These are phyloP conservation scores for Epinephelus moara DNA, from an alignment of 2,113 vertebrate species.

Conservation along the genomic window DNA sequence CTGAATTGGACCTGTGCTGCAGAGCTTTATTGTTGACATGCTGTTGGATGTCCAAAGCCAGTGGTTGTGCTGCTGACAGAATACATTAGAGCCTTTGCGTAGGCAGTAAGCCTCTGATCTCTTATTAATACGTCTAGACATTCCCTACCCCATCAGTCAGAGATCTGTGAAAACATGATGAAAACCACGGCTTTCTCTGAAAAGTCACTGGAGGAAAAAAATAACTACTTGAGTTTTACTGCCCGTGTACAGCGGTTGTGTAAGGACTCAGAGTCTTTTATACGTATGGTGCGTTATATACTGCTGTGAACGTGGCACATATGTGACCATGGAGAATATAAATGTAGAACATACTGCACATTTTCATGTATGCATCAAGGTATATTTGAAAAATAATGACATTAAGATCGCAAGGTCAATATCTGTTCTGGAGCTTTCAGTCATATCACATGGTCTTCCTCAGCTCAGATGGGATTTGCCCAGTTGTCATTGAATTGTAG, in stretches of 20 bases:
- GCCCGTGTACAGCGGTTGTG: neutral
- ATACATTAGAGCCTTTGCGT: constrained; percentile 19
- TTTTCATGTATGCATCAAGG: neutral
- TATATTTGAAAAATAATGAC: neutral
- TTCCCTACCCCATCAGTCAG: neutral
- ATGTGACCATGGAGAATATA: neutral
- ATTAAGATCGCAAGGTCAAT: neutral
- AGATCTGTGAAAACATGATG: neutral
- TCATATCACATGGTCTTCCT: neutral
- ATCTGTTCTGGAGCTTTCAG: neutral
- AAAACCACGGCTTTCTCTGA: constrained; percentile 15
- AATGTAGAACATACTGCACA: no score
- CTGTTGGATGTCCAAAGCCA: constrained; percentile 4
- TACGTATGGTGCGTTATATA: neutral
- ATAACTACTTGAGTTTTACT: neutral
- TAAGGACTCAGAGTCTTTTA: neutral
- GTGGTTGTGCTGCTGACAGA: constrained; percentile 7
- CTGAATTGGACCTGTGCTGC: neutral
- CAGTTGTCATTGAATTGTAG: no score
- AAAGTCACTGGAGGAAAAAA: constrained; percentile 17
- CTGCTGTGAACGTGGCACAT: neutral
- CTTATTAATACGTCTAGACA: constrained; percentile 47
- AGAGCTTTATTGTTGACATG: neutral
- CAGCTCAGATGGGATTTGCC: neutral
- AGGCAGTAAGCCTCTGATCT: constrained; percentile 37